phyloP scores from a whole-genome alignment of 35 echinoderm and acorn worm genomes.

The Stichopus chloronotus region DNA sequence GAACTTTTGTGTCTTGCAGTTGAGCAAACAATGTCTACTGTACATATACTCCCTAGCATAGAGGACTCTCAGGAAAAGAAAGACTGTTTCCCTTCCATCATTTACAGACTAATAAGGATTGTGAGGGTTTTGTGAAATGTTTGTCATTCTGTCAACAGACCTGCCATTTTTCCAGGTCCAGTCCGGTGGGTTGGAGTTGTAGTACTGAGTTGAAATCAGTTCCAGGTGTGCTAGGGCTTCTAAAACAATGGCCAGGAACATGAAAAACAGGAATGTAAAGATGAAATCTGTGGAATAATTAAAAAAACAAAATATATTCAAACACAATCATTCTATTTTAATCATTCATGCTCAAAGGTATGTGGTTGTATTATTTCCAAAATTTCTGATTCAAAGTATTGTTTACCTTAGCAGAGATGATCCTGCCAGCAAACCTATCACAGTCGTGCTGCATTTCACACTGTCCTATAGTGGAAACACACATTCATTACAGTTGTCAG shows the following conservation, averaged over 20 bases:
- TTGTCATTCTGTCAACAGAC: neutral
- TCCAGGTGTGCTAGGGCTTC: constrained; percentile 31
- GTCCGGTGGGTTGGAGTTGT: neutral
- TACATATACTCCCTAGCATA: too few relatives aligned
- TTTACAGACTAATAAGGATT: neutral
- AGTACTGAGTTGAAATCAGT: neutral
- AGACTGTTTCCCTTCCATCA: neutral
- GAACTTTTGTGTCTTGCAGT: too few relatives aligned
- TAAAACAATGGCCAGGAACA: neutral
- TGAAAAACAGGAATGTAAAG: constrained; percentile 26
- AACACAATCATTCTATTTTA: neutral
- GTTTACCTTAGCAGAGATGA: neutral
- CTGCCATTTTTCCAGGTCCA: constrained; percentile 8
- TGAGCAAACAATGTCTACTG: too few relatives aligned
- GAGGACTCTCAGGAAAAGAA: too few relatives aligned
- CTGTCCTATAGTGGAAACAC: neutral
- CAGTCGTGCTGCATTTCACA: neutral
- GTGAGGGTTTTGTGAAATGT: neutral
- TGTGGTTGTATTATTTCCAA: neutral
- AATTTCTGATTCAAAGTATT: neutral
- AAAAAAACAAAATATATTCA: neutral
- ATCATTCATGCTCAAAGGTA: too few relatives aligned
- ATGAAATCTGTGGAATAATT: constrained; percentile 4
- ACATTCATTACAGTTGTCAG: neutral
- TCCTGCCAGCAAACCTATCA: neutral